A percentile compares a stretch with the other conserved stretches of the same genome.
Evolutionary conservation across 2,888 invertebrate species (phyloP).

Genomic region (Pachycephus smyrnensis): DNA sequence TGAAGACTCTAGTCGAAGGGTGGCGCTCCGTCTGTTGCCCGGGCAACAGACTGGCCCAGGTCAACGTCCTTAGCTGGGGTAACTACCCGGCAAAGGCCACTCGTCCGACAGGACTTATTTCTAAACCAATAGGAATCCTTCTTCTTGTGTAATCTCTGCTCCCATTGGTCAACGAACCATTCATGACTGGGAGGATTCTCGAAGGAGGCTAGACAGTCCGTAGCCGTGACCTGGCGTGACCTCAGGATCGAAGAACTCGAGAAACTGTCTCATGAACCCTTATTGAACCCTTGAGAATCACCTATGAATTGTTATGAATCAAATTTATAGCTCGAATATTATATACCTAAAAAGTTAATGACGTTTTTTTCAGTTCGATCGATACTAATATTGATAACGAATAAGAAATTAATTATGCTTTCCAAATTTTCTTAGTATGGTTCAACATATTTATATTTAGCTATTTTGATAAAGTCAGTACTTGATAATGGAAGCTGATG

Average conservation of each 20-base stretch:
- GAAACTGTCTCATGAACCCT: not conserved
- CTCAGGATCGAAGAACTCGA: not conserved
- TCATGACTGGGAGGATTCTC: not conserved
- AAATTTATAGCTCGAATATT: not conserved
- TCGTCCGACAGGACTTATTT: not conserved
- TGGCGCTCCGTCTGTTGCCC: constrained; percentile 45
- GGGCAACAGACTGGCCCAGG: constrained; percentile 44
- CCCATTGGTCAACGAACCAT: not conserved
- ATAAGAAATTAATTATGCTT: not conserved
- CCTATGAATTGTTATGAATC: not conserved
- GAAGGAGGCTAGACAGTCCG: not conserved
- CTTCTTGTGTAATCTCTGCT: not conserved
- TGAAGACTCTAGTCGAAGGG: constrained; percentile 35
- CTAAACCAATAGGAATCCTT: not conserved
- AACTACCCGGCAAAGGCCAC: constrained; percentile 12
- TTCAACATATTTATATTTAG: not conserved
- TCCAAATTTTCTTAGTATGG: not conserved
- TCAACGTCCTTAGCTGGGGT: constrained; percentile 37
- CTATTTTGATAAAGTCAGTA: not conserved
- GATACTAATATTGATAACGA: not conserved
- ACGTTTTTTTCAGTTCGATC: not conserved
- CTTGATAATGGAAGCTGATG: not conserved
- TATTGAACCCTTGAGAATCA: not conserved
- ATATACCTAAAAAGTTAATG: not conserved
- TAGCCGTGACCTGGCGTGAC: not conserved